These are phyloP conservation scores for Liolophura sinensis DNA, from an alignment of 1,140 invertebrate species.

Conservation along the genomic window DNA sequence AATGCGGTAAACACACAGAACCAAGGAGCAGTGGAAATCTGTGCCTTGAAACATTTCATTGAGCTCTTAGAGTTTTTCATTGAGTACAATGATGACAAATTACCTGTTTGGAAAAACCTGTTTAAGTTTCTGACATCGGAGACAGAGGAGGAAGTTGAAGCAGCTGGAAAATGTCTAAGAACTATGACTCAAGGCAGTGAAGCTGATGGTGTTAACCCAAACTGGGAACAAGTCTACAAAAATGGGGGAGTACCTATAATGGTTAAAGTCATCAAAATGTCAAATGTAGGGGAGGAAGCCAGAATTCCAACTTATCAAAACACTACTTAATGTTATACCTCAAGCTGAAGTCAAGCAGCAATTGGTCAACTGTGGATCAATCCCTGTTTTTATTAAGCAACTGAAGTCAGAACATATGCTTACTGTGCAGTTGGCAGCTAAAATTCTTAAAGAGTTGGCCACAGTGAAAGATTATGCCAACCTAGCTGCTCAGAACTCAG, in stretches of 20 bases:
- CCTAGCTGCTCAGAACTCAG: constrained; percentile 21
- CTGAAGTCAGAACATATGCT: constrained; percentile 38
- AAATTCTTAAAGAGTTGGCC: constrained; percentile 37
- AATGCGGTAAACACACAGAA: constrained; percentile 42
- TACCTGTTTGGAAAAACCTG: constrained; percentile 56
- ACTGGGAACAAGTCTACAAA: constrained; percentile 29
- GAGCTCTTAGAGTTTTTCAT: constrained; percentile 49
- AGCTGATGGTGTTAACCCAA: constrained; percentile 31
- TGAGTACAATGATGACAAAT: constrained; percentile 30
- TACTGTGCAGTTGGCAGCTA: constrained; percentile 39
- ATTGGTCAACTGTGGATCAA: constrained; percentile 39
- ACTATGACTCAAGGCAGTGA: constrained; percentile 41
- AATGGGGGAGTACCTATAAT: constrained; percentile 40
- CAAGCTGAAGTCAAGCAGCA: constrained; percentile 47
- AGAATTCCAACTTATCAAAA: constrained; percentile 44
- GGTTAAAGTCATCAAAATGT: constrained; percentile 44
- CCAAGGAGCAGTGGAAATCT: constrained; percentile 54
- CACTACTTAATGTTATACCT: constrained; percentile 46
- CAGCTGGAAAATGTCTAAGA: constrained; percentile 48
- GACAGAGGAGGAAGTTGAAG: constrained; percentile 46
- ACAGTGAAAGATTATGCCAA: constrained; percentile 29
- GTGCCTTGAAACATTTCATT: constrained; percentile 44
- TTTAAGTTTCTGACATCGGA: constrained; percentile 48
- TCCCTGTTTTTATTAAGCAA: constrained; percentile 39
- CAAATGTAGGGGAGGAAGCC: constrained; percentile 31